Evolutionary conservation across 2,888 invertebrate genomes (phyloP).

Genomic region (Cinara cedri): DNA sequence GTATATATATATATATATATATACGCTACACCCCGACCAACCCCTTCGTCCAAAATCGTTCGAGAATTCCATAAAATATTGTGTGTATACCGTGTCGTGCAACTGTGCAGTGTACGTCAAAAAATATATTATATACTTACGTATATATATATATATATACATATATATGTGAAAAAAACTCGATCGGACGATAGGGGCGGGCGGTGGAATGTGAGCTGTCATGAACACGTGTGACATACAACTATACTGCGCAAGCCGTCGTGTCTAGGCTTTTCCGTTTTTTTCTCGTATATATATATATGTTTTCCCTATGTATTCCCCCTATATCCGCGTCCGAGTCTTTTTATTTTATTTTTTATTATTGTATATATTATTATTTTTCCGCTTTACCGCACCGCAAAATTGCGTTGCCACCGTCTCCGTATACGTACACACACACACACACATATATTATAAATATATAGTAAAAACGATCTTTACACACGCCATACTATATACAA

Average conservation of each 20-base stretch:
- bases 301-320: constrained; percentile 32
- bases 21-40: constrained; percentile 11
- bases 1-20: neutral
- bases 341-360: constrained; percentile 30
- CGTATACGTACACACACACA: too few relatives aligned
- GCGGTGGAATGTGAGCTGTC: constrained; percentile 49
- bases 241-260: constrained; percentile 33
- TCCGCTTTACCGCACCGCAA: constrained; percentile 54
- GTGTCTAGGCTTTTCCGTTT: constrained; percentile 52
- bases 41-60: constrained; percentile 47
- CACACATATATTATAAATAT: too few relatives aligned
- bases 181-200: neutral
- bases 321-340: neutral
- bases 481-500: constrained; percentile 13
- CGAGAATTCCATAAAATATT: constrained; percentile 56
- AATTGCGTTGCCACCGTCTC: constrained; percentile 32
- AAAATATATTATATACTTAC: constrained; percentile 13
- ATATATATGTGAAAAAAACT: neutral
- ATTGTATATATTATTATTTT: constrained; percentile 57
- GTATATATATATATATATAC: too few relatives aligned
- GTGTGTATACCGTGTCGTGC: constrained; percentile 27
- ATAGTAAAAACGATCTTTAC: constrained; percentile 37
- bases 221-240: constrained; percentile 56
- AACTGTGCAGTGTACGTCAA: constrained; percentile 41
- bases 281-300: constrained; percentile 36